Evolutionary conservation across 1,140 invertebrate genomes (phyloP).

Genomic region (Macrocentrus cingulum): DNA sequence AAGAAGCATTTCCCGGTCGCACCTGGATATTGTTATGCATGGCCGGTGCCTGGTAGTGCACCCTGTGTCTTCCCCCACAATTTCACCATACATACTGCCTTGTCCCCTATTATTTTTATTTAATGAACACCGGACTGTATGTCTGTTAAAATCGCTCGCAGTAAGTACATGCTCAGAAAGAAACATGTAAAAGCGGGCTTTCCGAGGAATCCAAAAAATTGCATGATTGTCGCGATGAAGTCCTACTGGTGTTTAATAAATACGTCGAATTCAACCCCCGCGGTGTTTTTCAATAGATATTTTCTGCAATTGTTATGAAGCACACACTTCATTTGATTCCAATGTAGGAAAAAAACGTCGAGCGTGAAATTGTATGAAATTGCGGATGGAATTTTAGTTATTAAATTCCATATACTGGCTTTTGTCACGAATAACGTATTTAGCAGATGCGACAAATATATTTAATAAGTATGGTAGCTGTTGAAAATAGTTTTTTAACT

Average conservation of each 20-base stretch:
- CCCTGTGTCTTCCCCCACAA: conserved; percentile 30
- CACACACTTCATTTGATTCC: too few relatives aligned
- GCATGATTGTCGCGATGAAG: background rate
- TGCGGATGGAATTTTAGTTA: too few relatives aligned
- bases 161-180: background rate
- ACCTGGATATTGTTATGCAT: conserved; percentile 51
- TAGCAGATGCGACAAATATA: too few relatives aligned
- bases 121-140: background rate
- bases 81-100: conserved; percentile 34
- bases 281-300: background rate
- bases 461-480: too few relatives aligned
- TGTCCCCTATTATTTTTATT: conserved; percentile 3
- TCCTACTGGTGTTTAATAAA: background rate
- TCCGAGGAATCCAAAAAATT: background rate
- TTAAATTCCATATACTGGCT: too few relatives aligned
- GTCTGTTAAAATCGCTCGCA: conserved; percentile 14
- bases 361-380: too few relatives aligned
- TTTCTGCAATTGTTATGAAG: too few relatives aligned
- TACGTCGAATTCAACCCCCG: background rate
- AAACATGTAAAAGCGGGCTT: too few relatives aligned
- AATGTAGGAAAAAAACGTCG: too few relatives aligned
- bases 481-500: too few relatives aligned
- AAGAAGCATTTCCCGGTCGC: conserved; percentile 28
- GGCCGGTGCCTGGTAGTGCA: conserved; percentile 42
- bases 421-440: too few relatives aligned